Evolutionary conservation across 2,888 invertebrate genomes (phyloP).

Genomic region (Diachrysia chrysitis): DNA sequence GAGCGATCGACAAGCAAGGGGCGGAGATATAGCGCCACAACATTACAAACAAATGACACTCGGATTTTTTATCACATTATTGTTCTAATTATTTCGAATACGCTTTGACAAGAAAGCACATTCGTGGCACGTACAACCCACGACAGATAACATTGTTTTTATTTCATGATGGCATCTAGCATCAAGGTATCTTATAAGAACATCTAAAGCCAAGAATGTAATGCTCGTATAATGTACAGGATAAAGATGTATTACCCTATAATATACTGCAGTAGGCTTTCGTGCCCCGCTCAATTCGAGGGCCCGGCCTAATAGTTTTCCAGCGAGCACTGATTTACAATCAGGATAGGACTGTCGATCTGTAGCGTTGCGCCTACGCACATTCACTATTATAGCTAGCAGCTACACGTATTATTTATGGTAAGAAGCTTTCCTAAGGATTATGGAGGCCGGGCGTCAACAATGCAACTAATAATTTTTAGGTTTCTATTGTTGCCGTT

Average conservation of each 20-base stretch:
- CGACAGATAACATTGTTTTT: neutral
- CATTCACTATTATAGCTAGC: slow-evolving; percentile 82
- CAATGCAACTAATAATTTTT: slow-evolving; percentile 79
- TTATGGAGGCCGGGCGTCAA: slow-evolving; percentile 86
- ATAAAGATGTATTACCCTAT: slow-evolving; percentile 50
- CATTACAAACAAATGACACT: slow-evolving; percentile 45
- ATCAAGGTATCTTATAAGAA: slow-evolving; percentile 10
- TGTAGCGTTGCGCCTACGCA: slow-evolving; percentile 83
- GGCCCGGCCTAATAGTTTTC: slow-evolving; percentile 71
- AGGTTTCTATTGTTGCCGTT: slow-evolving; percentile 63
- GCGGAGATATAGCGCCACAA: slow-evolving; percentile 61
- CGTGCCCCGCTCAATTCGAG: slow-evolving; percentile 60
- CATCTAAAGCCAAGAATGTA: slow-evolving; percentile 40
- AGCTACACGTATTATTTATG: slow-evolving; percentile 88
- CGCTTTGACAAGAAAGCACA: slow-evolving; percentile 24
- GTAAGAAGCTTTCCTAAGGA: slow-evolving; percentile 87
- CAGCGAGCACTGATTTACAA: slow-evolving; percentile 85
- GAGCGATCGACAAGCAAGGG: slow-evolving; percentile 71
- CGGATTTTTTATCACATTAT: slow-evolving; percentile 46
- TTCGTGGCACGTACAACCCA: slow-evolving; percentile 1
- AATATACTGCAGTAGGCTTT: slow-evolving; percentile 51
- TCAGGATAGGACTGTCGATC: slow-evolving; percentile 86
- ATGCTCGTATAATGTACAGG: slow-evolving; percentile 38
- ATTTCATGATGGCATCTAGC: slow-evolving; percentile 6
- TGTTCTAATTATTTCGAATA: slow-evolving; percentile 50